Conservation (phyloP, 2,797 vertebrate species). For the Fratercula arctica region DNA sequence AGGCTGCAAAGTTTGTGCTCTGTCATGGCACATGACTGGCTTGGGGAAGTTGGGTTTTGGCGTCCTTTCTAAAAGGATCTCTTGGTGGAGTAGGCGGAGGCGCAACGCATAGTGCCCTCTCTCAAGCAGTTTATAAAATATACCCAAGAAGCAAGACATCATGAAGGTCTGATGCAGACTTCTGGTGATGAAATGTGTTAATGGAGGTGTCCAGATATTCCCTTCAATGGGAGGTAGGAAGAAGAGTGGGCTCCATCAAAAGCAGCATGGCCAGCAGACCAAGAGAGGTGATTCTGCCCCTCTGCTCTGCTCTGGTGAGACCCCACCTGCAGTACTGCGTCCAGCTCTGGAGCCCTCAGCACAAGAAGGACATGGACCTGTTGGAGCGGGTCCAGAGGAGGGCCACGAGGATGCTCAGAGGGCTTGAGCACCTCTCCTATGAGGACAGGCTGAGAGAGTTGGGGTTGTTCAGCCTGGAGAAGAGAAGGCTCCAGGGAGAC, state of each 20-base stretch:
- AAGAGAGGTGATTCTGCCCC: no score
- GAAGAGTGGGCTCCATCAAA: not conserved
- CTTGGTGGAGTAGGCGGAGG: not conserved
- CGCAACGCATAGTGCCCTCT: not conserved
- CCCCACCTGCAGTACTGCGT: no score
- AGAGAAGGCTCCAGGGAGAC: no score
- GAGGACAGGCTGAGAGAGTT: no score
- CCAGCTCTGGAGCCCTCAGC: no score
- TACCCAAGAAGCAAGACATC: not conserved
- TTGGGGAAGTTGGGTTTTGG: not conserved
- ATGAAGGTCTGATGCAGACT: not conserved
- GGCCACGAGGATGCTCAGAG: no score
- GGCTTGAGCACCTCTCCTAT: no score
- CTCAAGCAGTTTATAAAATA: not conserved
- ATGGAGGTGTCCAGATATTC: not conserved
- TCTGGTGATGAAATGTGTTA: not conserved
- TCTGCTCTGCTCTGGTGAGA: no score
- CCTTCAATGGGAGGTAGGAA: not conserved
- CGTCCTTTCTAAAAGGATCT: not conserved
- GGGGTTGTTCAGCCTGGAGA: no score
- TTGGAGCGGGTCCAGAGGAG: no score
- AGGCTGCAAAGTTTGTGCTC: not conserved
- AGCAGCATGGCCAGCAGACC: no score
- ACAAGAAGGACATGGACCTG: no score
- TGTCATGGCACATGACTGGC: not conserved